phyloP scores from a whole-genome alignment of 1,140 invertebrate species.

The Musca vetustissima region DNA sequence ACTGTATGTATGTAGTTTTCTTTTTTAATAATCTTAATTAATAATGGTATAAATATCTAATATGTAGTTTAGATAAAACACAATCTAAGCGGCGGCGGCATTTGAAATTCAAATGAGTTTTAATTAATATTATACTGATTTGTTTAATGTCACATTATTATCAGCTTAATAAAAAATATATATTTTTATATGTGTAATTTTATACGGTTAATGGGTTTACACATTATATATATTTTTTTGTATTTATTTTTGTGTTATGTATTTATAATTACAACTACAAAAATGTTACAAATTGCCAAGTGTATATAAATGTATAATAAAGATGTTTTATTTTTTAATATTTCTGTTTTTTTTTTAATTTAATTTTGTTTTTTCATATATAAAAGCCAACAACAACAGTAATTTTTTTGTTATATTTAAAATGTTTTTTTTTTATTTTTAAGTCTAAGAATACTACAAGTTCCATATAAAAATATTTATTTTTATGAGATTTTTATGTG shows the following conservation, averaged over 20 bases:
- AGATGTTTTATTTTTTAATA: constrained; percentile 4
- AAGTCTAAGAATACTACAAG: constrained; percentile 19
- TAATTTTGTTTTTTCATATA: constrained; percentile 6
- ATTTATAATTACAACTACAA: constrained; percentile 19
- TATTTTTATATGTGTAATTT: constrained; percentile 14
- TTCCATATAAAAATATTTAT: constrained; percentile 23
- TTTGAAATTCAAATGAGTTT: background rate
- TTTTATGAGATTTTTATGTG: background rate
- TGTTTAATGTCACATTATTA: background rate
- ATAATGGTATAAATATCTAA: background rate
- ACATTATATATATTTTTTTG: background rate
- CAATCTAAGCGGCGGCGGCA: constrained; percentile 15
- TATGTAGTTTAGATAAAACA: background rate
- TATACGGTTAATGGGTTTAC: constrained; percentile 11
- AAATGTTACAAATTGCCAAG: constrained; percentile 27
- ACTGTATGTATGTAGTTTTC: background rate
- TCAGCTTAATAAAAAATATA: constrained; percentile 12
- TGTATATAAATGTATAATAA: constrained; percentile 25
- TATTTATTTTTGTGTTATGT: background rate
- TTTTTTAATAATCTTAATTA: background rate
- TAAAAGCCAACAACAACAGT: constrained; percentile 24
- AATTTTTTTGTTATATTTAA: constrained; percentile 5
- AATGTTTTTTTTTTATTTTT: constrained; percentile 1
- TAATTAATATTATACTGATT: too few relatives aligned
- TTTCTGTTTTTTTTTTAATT: background rate